Base-by-base conservation (phyloP, 2,113 vertebrate species). In the Gasterosteus nipponicus region DNA sequence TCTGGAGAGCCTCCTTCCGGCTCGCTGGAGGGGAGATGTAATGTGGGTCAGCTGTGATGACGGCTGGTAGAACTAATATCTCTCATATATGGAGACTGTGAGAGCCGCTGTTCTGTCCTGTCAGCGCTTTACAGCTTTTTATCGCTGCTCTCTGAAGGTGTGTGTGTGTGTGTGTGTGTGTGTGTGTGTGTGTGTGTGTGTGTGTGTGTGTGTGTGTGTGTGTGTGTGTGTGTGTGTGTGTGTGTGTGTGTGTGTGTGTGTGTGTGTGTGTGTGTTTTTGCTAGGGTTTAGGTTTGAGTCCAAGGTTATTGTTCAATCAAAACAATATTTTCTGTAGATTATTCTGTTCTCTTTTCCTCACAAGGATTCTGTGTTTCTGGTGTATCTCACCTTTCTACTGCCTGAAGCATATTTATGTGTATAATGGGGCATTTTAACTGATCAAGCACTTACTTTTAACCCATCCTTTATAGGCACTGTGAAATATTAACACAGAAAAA, bases 51-150 rank as follows among this genome's bases (percentile, higher is more conserved):
- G 18, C 59, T 47, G 81, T 83, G 77, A 74, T 62, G 85, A 59
- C 19, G 76, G 46, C 80, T 66, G 66, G 11, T 68, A 0, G 58
- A 65, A 16, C 67, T 79, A 81, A 88, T 78, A 85, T 87, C 81
- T 81, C 73, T 73, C 67, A 68, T 62, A 67, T 26, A 26, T 26
- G 57, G 33, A 86, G 84, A 87, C 83, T 78, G 47, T 54, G 54
- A 78, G 84, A 64, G 70, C 87, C 75, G 83, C 73, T 69, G 49
- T 77, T 81, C 72, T 76, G 85, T 61, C 80, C 68, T 68, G 84
- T 91, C 89, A 92, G 88, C 91, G 3, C 64, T 91, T 90, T 66
- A 77, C 70, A 82, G 84, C 81, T 69, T 83, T 68, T 78, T 84
- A 87, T 78, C 85, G 75, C 38, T 14, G 42, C 70, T 70, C 56